These are phyloP conservation scores for Leucania comma DNA, from an alignment of 2,888 invertebrate species.

Conservation along the genomic window DNA sequence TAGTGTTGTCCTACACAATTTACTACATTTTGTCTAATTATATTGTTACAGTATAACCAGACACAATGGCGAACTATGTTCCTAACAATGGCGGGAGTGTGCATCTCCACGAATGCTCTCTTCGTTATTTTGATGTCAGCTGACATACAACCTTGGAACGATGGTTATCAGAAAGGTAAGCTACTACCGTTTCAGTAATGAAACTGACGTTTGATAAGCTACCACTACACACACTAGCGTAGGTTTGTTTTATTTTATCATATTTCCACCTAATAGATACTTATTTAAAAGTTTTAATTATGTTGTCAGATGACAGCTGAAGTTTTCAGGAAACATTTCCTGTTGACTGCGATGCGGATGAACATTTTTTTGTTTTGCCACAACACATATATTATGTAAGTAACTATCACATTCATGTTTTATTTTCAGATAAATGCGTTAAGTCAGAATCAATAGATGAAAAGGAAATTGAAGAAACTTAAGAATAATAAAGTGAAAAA, in stretches of 20 bases:
- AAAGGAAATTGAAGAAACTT: conserved; percentile 22
- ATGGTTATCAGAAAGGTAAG: conserved; percentile 68
- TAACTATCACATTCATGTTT: too few relatives aligned
- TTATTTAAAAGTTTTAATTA: too few relatives aligned
- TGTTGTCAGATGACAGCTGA: too few relatives aligned
- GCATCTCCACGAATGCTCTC: conserved; percentile 91
- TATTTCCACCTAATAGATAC: too few relatives aligned
- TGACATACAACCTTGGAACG: conserved; percentile 93
- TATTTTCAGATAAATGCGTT: conserved; percentile 26
- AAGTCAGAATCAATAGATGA: conserved; percentile 2
- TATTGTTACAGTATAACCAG: conserved; percentile 69
- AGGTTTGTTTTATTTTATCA: too few relatives aligned
- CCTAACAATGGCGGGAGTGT: conserved; percentile 91
- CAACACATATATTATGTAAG: too few relatives aligned
- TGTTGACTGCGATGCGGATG: neutral
- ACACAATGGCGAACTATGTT: conserved; percentile 93
- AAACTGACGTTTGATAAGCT: neutral
- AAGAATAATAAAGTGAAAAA: neutral
- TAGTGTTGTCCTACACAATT: neutral
- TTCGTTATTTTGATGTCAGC: conserved; percentile 92
- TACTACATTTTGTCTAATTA: neutral
- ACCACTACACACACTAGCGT: too few relatives aligned
- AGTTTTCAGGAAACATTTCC: neutral
- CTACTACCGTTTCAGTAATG: neutral
- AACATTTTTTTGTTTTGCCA: neutral